Conservation (phyloP, 1,140 invertebrate genomes). For the Zaprionus tsacasi region DNA sequence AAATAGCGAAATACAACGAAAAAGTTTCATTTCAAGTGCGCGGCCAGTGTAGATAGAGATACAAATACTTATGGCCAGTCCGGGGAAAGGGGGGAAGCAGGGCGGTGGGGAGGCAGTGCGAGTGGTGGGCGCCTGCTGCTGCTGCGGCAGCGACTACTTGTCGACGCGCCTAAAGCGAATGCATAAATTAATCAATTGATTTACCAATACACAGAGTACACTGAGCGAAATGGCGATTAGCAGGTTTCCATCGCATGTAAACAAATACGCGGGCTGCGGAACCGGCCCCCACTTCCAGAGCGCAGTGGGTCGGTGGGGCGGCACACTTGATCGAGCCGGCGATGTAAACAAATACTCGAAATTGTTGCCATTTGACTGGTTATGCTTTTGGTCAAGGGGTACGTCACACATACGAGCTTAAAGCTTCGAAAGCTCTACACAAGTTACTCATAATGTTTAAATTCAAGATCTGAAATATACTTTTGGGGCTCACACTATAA, state of each 20-base stretch:
- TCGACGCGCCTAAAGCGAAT: constrained; percentile 43
- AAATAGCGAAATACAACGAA: constrained; percentile 43
- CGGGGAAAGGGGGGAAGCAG: neutral
- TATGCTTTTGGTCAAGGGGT: constrained; percentile 9
- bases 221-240: constrained; percentile 14
- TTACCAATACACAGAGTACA: constrained; percentile 31
- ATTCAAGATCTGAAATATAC: neutral
- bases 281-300: neutral
- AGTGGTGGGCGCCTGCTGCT: constrained; percentile 10
- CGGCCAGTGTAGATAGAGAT: constrained; percentile 40
- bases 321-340: constrained; percentile 50
- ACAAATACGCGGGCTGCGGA: constrained; percentile 8
- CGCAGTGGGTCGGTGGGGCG: neutral
- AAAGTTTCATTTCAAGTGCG: constrained; percentile 60
- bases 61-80: constrained; percentile 18
- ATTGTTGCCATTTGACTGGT: constrained; percentile 2
- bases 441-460: neutral
- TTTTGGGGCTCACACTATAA: neutral
- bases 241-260: constrained; percentile 28
- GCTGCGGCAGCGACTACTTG: constrained; percentile 20
- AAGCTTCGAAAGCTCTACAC: constrained; percentile 17
- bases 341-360: constrained; percentile 58
- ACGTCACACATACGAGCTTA: constrained; percentile 12
- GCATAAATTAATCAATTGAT: constrained; percentile 61
- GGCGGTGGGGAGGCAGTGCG: neutral